These are phyloP conservation scores for Atractosteus spatula DNA, from an alignment of 2,113 vertebrate genomes.

Conservation along the genomic window DNA sequence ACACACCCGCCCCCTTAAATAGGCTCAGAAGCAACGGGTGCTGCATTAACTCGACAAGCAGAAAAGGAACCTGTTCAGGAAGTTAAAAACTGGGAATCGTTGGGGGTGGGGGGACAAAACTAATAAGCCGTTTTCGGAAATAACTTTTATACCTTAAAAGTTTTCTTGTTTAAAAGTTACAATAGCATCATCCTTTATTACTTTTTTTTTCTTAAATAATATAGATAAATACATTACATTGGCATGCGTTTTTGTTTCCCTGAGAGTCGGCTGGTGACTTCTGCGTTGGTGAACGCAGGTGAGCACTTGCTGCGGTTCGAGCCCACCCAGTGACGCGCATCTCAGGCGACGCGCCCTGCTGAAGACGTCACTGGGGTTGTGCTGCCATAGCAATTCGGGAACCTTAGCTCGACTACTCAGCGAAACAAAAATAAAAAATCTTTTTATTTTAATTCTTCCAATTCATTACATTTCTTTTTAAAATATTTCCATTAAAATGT, in stretches of 20 bases:
- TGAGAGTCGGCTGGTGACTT: background rate
- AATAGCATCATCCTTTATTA: background rate
- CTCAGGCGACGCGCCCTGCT: no score
- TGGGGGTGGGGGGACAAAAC: conserved; percentile 46
- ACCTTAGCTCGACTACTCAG: no score
- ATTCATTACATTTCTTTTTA: conserved; percentile 68
- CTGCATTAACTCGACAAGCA: conserved; percentile 33
- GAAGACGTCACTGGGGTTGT: no score
- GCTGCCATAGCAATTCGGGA: no score
- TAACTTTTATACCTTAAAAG: background rate
- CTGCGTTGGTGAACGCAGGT: background rate
- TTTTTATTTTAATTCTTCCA: conserved; percentile 60
- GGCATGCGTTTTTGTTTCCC: conserved; percentile 4
- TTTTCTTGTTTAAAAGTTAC: background rate
- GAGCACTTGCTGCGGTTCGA: background rate
- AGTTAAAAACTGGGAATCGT: conserved; percentile 47
- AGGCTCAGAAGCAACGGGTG: conserved; percentile 46
- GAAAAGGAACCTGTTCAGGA: conserved; percentile 54
- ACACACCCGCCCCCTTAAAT: conserved; percentile 48
- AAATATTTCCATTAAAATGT: conserved; percentile 58
- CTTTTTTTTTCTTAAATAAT: background rate
- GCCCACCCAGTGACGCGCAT: no score
- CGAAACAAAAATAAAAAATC: no score
- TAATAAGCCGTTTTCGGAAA: background rate
- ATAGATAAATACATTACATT: conserved; percentile 6